Base-by-base conservation (phyloP, 2,113 vertebrate genomes). In the Takifugu bimaculatus region DNA sequence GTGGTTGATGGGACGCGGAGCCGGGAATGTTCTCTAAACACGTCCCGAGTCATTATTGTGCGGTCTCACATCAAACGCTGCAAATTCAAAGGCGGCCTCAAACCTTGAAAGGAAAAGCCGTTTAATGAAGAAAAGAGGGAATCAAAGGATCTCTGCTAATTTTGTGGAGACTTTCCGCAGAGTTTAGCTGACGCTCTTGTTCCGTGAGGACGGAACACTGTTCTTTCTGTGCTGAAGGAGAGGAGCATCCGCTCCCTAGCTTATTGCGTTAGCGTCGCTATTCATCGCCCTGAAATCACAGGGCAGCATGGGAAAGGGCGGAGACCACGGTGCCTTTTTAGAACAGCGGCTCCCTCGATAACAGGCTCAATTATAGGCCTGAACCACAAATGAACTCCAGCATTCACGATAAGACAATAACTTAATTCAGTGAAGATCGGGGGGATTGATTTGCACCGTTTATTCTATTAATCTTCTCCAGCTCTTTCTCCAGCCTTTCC, bases 11-110 rank as follows among this genome's bases (percentile, higher is more conserved):
- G 79, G 79, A 85, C 85, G 60, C 71, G 39, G 15, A 65, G 72
- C 63, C 12, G 61, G 60, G 73, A 87, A 77, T 60, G 73, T 71
- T 85, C 87, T 25, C 86, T 78, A 60, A 79, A 83, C 78, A 74
- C 60, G 81, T 88, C 81, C 75, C 26, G 43, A 84, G 73, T 87
- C 86, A 77, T 89, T 88, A 90, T 86, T 85, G 72, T 65, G 78
- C 63, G 75, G 85, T 88, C 88, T 86, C 75, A 65, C 83, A 85
- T 87, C 86, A 90, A 85, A 88, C 79, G 79, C 77, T 54, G 2
- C 57, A 63, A 51, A 83, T 70, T 88, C 77, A 87, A 86, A 87
- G 75, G 67, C 67, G 3, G 74, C 78, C 68, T 62, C 52, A 47
- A 60, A 68, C 62, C 62, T 78, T 67, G 65, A 65, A 82, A 57